Conservation (phyloP, 2,113 vertebrate species). For the Pseudorhombus dupliciocellatus region DNA sequence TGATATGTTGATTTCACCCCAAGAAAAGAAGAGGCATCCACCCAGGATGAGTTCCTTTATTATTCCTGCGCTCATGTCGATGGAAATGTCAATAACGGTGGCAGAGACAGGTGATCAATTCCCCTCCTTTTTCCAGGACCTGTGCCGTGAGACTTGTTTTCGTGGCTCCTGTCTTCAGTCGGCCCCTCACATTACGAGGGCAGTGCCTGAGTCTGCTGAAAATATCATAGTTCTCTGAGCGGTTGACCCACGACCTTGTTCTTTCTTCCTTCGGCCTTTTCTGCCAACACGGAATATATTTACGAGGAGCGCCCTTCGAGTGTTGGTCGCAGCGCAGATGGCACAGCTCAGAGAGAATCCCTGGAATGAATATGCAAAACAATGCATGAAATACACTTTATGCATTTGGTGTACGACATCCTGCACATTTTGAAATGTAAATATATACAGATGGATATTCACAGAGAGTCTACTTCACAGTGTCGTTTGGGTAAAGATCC, state of each 20-base stretch:
- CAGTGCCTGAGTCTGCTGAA: slow-evolving; percentile 15
- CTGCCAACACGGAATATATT: slow-evolving; percentile 22
- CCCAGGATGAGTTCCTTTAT: slow-evolving; percentile 4
- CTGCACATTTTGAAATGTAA: neutral
- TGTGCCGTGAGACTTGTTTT: slow-evolving; percentile 26
- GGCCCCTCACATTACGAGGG: slow-evolving; percentile 24
- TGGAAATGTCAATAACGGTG: slow-evolving; percentile 36
- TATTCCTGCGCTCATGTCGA: slow-evolving; percentile 5
- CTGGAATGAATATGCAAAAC: slow-evolving; percentile 16
- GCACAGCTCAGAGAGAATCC: neutral
- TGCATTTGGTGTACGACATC: neutral
- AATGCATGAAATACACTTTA: neutral
- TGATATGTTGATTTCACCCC: too few relatives aligned
- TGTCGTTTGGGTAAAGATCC: neutral
- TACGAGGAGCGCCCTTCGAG: slow-evolving; percentile 1
- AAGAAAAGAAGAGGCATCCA: slow-evolving; percentile 1
- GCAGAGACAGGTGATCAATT: slow-evolving; percentile 41
- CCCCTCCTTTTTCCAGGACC: slow-evolving; percentile 13
- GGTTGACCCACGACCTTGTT: slow-evolving; percentile 52
- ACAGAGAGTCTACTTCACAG: too few relatives aligned
- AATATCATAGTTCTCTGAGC: slow-evolving; percentile 42
- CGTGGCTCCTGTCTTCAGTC: slow-evolving; percentile 48
- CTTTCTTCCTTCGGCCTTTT: slow-evolving; percentile 21
- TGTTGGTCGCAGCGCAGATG: neutral
- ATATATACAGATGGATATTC: neutral